Conservation (phyloP, 92 coral and sea anemone species). For the Heliopora coerulea region DNA sequence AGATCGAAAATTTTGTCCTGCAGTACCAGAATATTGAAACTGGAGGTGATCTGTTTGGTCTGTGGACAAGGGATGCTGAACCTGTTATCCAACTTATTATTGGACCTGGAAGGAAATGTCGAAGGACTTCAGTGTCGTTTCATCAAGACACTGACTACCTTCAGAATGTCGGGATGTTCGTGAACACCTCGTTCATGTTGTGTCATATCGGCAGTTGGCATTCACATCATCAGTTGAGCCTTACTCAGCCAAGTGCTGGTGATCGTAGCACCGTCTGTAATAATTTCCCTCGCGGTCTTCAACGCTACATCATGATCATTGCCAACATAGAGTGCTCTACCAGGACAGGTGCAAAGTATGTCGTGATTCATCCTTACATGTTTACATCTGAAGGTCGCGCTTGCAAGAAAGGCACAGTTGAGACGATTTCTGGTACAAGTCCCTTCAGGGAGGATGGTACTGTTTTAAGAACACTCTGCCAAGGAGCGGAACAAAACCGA, state of each 20-base stretch:
- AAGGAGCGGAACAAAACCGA: not conserved
- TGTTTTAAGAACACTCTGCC: not conserved
- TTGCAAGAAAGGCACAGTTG: slow-evolving; percentile 10
- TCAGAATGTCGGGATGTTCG: slow-evolving; percentile 61
- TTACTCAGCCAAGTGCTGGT: slow-evolving; percentile 72
- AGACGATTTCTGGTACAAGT: not conserved
- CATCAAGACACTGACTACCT: slow-evolving; percentile 77
- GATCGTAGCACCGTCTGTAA: slow-evolving; percentile 70
- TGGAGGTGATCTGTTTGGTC: slow-evolving; percentile 72
- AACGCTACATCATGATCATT: slow-evolving; percentile 75
- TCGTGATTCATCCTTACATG: slow-evolving; percentile 35
- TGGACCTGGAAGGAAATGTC: slow-evolving; percentile 60
- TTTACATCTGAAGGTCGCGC: slow-evolving; percentile 19
- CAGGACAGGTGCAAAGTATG: not conserved
- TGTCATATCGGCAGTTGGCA: slow-evolving; percentile 98
- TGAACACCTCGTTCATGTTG: slow-evolving; percentile 63
- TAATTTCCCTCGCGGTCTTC: slow-evolving; percentile 66
- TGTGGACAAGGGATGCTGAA: slow-evolving; percentile 63
- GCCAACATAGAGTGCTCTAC: slow-evolving; percentile 53
- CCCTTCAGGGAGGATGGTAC: slow-evolving; percentile 9
- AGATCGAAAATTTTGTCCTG: slow-evolving; percentile 45
- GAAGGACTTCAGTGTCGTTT: slow-evolving; percentile 61
- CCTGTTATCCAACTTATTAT: slow-evolving; percentile 58
- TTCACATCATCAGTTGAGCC: slow-evolving; percentile 78
- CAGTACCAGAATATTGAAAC: slow-evolving; percentile 45